Base-by-base conservation (phyloP, 2,797 vertebrate genomes). In the Gymnothorax reevesii region DNA sequence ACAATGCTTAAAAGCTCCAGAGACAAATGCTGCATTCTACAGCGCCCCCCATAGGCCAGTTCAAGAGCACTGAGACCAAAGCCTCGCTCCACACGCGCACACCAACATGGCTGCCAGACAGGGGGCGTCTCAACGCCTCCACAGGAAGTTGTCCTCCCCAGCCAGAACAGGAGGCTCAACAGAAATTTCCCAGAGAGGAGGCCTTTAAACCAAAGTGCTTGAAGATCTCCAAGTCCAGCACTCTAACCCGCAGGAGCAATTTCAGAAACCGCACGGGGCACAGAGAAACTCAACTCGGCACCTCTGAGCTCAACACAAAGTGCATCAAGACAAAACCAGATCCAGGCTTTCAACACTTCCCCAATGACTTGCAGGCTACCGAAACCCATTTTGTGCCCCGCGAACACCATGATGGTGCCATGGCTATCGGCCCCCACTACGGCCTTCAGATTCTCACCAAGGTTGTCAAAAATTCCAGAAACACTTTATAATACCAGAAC, bases 331-430 rank as follows among this genome's bases (percentile, higher is more conserved):
- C 75, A 59, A 83, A 33, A 33, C 52, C 82, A 73, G n/a, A 83
- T 91, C 87, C 82, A 33, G 87, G 86, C 90, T 89, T n/a, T 75
- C 87, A 89, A 89, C 42, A 0, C 88, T 90, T 42, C 7, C 85
- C 90, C 92, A 91, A 89, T 90, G 88, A 92, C 91, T 90, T 88
- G 88, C 93, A 88, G 88, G 33, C 33, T 42, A 42, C 33, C 33
- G 33, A 42, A 42, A 42, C 33, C 33, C 33, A 42, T 1, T 42
- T 42, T 42, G 33, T 42, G 33, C 2, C 33, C 33, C 33, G 82
- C 12, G 80, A 82, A 49, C 80, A 82, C 55, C 13, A 9, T 22
- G 17, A 9, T 25, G 82, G 25, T 33, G 52, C 54, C 55, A 83
- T 9, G 77, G 57, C n/a, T 57, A 25, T 1, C 4, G 27, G 82